Evolutionary conservation across 1,140 invertebrate species (phyloP).

Genomic region (Xylocopa sonorina): DNA sequence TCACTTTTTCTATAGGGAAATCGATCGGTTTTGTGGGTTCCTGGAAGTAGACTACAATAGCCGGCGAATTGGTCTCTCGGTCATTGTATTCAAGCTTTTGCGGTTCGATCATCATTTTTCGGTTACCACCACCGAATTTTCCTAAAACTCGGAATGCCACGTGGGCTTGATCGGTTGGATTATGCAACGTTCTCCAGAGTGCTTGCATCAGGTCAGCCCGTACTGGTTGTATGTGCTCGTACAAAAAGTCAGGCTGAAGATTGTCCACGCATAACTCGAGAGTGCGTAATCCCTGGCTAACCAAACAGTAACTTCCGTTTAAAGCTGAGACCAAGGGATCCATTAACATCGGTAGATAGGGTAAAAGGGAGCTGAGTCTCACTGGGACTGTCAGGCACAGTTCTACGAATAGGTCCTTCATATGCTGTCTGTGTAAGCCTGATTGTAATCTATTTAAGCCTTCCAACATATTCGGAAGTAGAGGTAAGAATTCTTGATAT

Average conservation of each 20-base stretch:
- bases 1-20: slow-evolving; percentile 94
- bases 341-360: slow-evolving; percentile 99
- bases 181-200: slow-evolving; percentile 93
- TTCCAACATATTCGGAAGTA: slow-evolving; percentile 97
- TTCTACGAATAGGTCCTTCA: slow-evolving; percentile 99
- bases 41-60: slow-evolving; percentile 92
- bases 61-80: slow-evolving; percentile 90
- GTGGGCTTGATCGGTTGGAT: slow-evolving; percentile 91
- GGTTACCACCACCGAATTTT: slow-evolving; percentile 98
- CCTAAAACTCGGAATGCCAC: slow-evolving; percentile 96
- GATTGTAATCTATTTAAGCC: slow-evolving; percentile 97
- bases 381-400: slow-evolving; percentile 99
- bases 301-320: slow-evolving; percentile 97
- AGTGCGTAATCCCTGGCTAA: slow-evolving; percentile 96
- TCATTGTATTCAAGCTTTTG: slow-evolving; percentile 94
- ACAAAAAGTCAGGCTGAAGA: slow-evolving; percentile 98
- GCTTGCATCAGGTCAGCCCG: slow-evolving; percentile 99
- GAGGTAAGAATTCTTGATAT: slow-evolving; percentile 98
- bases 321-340: slow-evolving; percentile 98
- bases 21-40: slow-evolving; percentile 92
- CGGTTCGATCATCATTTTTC: slow-evolving; percentile 99
- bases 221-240: slow-evolving; percentile 99
- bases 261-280: slow-evolving; percentile 99
- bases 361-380: slow-evolving; percentile 96
- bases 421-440: slow-evolving; percentile 98